phyloP scores from a whole-genome alignment of 2,797 vertebrate genomes.

The Poeciliopsis gracilis region DNA sequence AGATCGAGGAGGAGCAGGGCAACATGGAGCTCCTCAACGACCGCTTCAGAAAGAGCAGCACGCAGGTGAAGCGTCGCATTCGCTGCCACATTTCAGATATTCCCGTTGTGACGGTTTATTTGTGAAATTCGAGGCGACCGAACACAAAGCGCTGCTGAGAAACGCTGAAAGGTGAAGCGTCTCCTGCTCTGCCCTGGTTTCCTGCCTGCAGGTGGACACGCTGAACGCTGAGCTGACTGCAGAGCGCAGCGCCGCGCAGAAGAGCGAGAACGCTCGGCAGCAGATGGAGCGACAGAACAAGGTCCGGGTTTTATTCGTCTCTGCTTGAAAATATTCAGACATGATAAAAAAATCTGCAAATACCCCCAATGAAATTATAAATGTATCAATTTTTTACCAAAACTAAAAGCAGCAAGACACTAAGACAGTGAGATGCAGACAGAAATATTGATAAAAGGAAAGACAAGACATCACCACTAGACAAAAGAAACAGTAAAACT shows the following conservation, averaged over 20 bases:
- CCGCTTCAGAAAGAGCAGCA: constrained; percentile 91
- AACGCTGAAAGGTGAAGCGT: not conserved
- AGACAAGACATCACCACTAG: not conserved
- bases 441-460: not conserved
- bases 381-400: not conserved
- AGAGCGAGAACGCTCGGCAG: constrained; percentile 95
- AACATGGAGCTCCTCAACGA: constrained; percentile 97
- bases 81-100: too few species aligned
- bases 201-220: constrained; percentile 85
- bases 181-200: not conserved
- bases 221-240: constrained; percentile 88
- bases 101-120: not conserved
- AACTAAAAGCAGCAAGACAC: not conserved
- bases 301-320: constrained; percentile 50
- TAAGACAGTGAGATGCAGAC: not conserved
- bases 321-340: not conserved
- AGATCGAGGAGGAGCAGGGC: constrained; percentile 97
- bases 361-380: not conserved
- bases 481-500: not conserved
- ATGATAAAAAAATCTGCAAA: not conserved
- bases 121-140: not conserved
- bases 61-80: constrained; percentile 83
- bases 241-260: constrained; percentile 91
- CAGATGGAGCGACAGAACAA: constrained; percentile 98
- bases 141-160: not conserved